Conservation (phyloP, 2,113 vertebrate genomes). For the Erythrolamprus reginae region DNA sequence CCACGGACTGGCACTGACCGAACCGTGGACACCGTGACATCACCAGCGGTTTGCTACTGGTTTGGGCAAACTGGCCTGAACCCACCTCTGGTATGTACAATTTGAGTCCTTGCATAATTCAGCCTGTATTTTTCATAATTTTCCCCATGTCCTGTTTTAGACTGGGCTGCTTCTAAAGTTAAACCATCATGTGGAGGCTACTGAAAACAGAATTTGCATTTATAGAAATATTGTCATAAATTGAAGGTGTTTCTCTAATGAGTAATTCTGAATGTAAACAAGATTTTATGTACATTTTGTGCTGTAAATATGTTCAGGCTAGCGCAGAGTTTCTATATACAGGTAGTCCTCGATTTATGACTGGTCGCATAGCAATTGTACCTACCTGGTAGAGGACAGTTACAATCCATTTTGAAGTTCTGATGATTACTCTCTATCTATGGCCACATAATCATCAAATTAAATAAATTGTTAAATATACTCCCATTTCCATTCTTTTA, state of each 20-base stretch:
- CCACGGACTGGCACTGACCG: too few relatives aligned
- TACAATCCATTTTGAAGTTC: neutral
- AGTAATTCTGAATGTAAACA: neutral
- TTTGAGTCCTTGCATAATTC: neutral
- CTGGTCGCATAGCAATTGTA: neutral
- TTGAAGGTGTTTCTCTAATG: neutral
- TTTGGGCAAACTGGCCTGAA: too few relatives aligned
- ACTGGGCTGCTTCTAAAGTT: neutral
- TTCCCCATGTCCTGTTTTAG: neutral
- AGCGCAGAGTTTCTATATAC: neutral
- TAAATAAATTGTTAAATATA: neutral
- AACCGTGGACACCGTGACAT: too few relatives aligned
- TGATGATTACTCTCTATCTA: neutral
- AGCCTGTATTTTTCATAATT: neutral
- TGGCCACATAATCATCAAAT: neutral
- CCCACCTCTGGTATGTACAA: neutral
- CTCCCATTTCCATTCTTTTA: neutral
- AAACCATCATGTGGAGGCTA: neutral
- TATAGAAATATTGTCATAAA: neutral
- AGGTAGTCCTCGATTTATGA: neutral
- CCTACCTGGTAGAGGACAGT: neutral
- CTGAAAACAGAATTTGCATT: neutral
- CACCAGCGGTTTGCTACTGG: too few relatives aligned
- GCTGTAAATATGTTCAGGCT: neutral
- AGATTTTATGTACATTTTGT: neutral